Conservation (phyloP, 2,888 invertebrate species). For the Rhingia campestris region DNA sequence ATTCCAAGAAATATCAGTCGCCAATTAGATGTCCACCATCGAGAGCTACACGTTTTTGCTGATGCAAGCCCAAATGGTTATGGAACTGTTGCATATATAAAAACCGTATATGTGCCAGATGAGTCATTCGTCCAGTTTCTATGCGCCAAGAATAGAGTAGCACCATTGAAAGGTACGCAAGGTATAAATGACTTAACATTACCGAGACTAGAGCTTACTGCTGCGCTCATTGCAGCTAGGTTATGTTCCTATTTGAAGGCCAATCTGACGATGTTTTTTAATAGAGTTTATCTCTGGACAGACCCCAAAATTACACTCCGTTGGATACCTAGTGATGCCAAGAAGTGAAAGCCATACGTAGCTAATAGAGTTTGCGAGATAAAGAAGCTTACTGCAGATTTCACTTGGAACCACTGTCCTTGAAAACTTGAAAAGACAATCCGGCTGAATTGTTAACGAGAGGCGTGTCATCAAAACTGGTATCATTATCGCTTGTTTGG, state of each 20-base stretch:
- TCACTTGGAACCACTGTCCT: neutral
- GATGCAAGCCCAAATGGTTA: no score
- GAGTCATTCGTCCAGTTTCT: no score
- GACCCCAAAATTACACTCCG: slow-evolving; percentile 21
- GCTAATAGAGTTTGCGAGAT: slow-evolving; percentile 23
- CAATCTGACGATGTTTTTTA: slow-evolving; percentile 8
- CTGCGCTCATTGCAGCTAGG: slow-evolving; percentile 29
- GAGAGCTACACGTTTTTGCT: no score
- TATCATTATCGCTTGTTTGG: no score
- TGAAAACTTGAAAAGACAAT: slow-evolving; percentile 7
- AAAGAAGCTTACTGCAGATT: neutral
- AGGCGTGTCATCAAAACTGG: no score
- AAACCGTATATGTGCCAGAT: no score
- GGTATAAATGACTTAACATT: slow-evolving; percentile 12
- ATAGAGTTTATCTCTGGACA: slow-evolving; percentile 11
- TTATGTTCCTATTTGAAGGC: slow-evolving; percentile 23
- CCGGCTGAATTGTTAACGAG: slow-evolving; percentile 33
- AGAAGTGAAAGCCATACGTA: slow-evolving; percentile 19
- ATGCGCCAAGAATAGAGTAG: slow-evolving; percentile 31
- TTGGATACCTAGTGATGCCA: no score
- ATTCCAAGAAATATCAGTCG: no score
- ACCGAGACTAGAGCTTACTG: slow-evolving; percentile 14
- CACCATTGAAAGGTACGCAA: slow-evolving; percentile 8
- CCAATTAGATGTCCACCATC: no score
- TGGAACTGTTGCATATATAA: no score